A percentile compares a stretch with the other conserved stretches of the same genome.
Conservation (phyloP, 2,797 vertebrate genomes). For the Pangasius larnaudii region DNA sequence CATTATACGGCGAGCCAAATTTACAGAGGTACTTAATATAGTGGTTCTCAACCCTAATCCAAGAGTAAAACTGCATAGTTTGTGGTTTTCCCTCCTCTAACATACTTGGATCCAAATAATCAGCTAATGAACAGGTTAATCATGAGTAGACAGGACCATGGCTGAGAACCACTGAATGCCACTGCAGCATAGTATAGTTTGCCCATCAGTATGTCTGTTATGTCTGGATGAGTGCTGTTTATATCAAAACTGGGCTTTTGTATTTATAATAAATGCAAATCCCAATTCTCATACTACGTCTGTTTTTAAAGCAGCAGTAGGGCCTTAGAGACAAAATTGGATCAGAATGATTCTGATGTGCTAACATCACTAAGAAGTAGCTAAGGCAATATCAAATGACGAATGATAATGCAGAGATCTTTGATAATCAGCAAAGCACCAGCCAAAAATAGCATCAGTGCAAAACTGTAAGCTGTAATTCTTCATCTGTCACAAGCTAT, state of each 20-base stretch:
- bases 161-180: not conserved
- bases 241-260: not conserved
- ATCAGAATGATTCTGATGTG: slow-evolving; percentile 4
- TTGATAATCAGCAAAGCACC: slow-evolving; percentile 16
- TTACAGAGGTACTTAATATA: slow-evolving; percentile 5
- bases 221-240: slow-evolving; percentile 1
- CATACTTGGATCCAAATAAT: not conserved
- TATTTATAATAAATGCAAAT: not conserved
- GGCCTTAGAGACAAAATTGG: not conserved
- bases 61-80: slow-evolving; percentile 1
- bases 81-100: not conserved
- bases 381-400: slow-evolving; percentile 5
- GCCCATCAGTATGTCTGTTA: not conserved
- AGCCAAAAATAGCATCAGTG: slow-evolving; percentile 24
- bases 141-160: slow-evolving; percentile 1
- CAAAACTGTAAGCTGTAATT: slow-evolving; percentile 2
- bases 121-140: slow-evolving; percentile 12
- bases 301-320: not conserved
- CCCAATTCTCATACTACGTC: not conserved
- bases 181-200: not conserved
- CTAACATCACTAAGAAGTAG: not conserved
- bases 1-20: not conserved
- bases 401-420: slow-evolving; percentile 30
- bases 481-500: not conserved
- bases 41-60: not conserved